These are phyloP conservation scores for Spisula solida DNA, from an alignment of 2,888 invertebrate species.

Conservation along the genomic window DNA sequence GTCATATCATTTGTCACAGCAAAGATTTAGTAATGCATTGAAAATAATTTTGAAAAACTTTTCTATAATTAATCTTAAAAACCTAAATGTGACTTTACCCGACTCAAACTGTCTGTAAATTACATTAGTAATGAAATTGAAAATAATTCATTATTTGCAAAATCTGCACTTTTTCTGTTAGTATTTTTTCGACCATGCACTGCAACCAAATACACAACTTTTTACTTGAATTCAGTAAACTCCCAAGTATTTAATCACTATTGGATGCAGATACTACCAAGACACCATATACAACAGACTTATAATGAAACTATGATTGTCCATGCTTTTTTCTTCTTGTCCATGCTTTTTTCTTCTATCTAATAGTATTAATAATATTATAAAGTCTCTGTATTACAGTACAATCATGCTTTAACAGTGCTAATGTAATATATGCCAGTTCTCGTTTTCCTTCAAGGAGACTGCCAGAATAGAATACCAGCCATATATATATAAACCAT, in stretches of 20 bases:
- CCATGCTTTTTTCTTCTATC: background rate
- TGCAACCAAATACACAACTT: no score
- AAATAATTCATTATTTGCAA: no score
- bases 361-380: background rate
- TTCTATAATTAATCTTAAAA: no score
- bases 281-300: background rate
- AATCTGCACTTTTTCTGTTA: no score
- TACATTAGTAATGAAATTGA: no score
- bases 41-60: no score
- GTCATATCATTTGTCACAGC: no score
- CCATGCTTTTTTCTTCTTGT: background rate
- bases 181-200: no score
- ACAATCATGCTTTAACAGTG: constrained; percentile 27
- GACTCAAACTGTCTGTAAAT: no score
- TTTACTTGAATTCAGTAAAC: no score
- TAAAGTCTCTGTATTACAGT: background rate
- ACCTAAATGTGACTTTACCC: no score
- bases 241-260: background rate
- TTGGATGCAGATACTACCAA: background rate
- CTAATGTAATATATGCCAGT: constrained; percentile 1
- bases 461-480: background rate
- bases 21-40: no score
- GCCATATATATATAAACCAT: background rate
- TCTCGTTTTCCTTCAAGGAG: background rate
- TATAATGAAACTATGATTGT: background rate